Evolutionary conservation across 2,113 vertebrate genomes (phyloP).

Genomic region (Prochilodus magdalenae): DNA sequence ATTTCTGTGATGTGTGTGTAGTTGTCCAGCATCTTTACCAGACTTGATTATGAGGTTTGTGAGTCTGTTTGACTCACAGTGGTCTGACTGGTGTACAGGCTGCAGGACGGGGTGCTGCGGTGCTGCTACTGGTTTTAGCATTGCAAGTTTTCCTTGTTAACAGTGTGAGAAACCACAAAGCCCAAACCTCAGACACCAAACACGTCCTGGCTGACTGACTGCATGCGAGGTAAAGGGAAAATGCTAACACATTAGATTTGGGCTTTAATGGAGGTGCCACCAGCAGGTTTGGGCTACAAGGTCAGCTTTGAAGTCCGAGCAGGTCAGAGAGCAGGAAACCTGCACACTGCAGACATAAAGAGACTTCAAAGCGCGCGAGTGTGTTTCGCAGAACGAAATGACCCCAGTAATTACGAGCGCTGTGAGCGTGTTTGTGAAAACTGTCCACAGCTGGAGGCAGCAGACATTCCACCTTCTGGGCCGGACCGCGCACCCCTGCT

Average conservation of each 20-base stretch:
- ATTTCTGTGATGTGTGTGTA: too few species aligned
- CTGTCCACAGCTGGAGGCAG: conserved; percentile 39
- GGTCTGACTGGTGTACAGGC: too few species aligned
- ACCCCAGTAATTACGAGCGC: background rate
- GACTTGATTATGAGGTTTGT: too few species aligned
- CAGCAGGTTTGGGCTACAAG: conserved; percentile 18
- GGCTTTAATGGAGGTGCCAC: conserved; percentile 1
- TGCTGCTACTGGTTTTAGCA: too few species aligned
- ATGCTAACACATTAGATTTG: background rate
- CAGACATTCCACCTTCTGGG: background rate
- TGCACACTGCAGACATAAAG: background rate
- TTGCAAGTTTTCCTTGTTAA: too few species aligned
- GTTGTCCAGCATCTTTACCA: too few species aligned
- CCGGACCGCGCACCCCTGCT: background rate
- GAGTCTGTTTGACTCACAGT: too few species aligned
- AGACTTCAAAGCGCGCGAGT: background rate
- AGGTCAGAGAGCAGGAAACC: conserved; percentile 17
- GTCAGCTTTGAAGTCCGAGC: conserved; percentile 30
- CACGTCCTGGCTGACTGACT: too few species aligned
- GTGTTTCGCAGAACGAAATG: background rate
- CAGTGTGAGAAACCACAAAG: too few species aligned
- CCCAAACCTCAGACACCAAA: too few species aligned
- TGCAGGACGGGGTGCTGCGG: too few species aligned
- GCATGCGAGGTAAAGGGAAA: background rate
- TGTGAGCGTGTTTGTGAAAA: background rate